Percentiles rank a stretch among this genome's conserved stretches.
Conservation (phyloP, 2,113 vertebrate genomes). For the Clarias batrachus region DNA sequence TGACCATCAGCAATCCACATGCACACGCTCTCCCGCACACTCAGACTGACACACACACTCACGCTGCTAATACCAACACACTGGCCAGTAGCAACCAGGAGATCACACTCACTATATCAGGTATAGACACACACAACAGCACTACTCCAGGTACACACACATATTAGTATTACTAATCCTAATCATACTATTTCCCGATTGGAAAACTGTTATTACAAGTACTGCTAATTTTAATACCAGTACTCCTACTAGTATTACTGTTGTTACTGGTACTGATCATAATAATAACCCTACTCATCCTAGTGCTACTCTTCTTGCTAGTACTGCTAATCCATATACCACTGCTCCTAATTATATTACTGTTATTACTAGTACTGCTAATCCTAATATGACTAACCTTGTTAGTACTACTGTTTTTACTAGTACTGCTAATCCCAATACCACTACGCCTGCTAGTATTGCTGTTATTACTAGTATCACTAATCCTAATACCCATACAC, state of each 20-base stretch:
- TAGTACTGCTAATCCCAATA: neutral
- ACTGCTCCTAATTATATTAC: neutral
- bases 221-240: neutral
- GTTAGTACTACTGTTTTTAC: neutral
- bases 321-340: no score
- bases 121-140: constrained; percentile 60
- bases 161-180: neutral
- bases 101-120: constrained; percentile 97
- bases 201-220: neutral
- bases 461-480: neutral
- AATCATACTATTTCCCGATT: neutral
- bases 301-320: no score
- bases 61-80: constrained; percentile 61
- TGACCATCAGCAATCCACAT: constrained; percentile 91
- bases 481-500: neutral
- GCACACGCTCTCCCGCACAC: constrained; percentile 68
- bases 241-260: neutral
- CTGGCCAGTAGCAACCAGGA: constrained; percentile 84
- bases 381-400: neutral
- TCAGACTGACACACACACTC: constrained; percentile 58
- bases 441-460: neutral
- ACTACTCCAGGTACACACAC: neutral
- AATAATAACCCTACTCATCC: neutral
- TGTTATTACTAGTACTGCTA: neutral
- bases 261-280: neutral